Evolutionary conservation across 2,797 vertebrate species (phyloP), one percentile per base, ranked within the genome.

Genomic region (Mallotus villosus): DNA sequence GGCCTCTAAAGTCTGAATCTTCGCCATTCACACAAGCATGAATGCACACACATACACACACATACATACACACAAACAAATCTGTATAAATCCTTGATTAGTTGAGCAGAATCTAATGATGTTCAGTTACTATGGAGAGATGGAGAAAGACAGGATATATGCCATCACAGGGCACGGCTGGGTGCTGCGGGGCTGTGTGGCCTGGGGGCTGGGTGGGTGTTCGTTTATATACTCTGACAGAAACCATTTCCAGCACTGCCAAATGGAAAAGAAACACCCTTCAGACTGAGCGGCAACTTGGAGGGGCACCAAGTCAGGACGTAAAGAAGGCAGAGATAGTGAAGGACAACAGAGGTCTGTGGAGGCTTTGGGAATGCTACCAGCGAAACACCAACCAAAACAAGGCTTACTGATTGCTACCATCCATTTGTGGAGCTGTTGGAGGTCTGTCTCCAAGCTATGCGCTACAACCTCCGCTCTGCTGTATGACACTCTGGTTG

Each of bases 221-320:
- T 81, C 74, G 85, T 90, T 92, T 91, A 92, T 91, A 88, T 91
- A 82, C 87, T 82, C 87, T 88, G 90, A 91, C 92, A 92, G 90
- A 90, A 91, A 90, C 91, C 89, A 92, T 93, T 92, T 92, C 84
- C 82, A 88, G 86, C 74, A 46, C 83, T 83, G 83, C 87, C 91
- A 89, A 84, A 85, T 74, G 74, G 78, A 74, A 85, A 85, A 84
- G 73, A 74, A 55, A 77, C 79, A 80, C 74, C 79, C 72, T 86
- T 60, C 73, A 74, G 86, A 77, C 67, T 67, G 70, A 64, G 71
- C 72, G 75, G 76, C 82, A 84, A 83, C 72, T 46, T 83, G 85
- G 80, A 87, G 84, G 78, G 77, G 76, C 85, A 86, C 79, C 71
- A 82, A 77, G 83, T 74, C 71, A 74, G 65, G 60, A 81, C 32